Conservation (phyloP, 2,797 vertebrate species). For the Peromyscus eremicus region DNA sequence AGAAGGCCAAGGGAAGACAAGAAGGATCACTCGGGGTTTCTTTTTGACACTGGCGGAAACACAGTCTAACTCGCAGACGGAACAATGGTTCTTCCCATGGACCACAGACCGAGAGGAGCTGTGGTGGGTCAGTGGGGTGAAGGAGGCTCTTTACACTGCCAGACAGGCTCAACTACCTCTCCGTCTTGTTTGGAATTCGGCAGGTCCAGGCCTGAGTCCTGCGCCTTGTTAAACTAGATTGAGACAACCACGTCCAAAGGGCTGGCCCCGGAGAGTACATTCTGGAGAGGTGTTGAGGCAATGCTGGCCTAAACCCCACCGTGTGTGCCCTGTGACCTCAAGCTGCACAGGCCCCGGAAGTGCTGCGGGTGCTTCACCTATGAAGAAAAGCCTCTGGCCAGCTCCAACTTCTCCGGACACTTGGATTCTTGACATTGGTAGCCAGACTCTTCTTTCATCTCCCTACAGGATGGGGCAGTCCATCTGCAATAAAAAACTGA, state of each 20-base stretch:
- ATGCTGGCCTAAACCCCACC: rapidly evolving
- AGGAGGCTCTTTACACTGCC: not conserved
- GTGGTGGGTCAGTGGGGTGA: not conserved
- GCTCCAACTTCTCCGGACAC: not conserved
- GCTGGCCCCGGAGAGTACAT: not conserved
- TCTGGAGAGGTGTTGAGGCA: not conserved
- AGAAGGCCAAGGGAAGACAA: not conserved
- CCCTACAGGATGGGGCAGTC: not conserved
- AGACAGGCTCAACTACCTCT: not conserved
- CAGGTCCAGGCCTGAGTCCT: constrained; percentile 54
- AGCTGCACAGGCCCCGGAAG: rapidly evolving
- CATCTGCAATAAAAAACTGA: not conserved
- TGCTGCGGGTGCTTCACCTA: not conserved
- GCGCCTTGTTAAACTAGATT: not conserved
- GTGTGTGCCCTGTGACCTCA: not conserved
- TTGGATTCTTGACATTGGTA: not conserved
- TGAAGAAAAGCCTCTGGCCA: not conserved
- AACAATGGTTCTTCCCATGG: not conserved
- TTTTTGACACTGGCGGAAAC: not conserved
- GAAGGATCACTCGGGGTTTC: rapidly evolving
- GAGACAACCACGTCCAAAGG: not conserved
- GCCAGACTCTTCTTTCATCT: not conserved
- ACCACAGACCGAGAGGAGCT: not conserved
- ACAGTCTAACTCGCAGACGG: not conserved
- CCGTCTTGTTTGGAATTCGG: not conserved